Base-by-base conservation (phyloP, 2,113 vertebrate genomes). In the Picathartes gymnocephalus region DNA sequence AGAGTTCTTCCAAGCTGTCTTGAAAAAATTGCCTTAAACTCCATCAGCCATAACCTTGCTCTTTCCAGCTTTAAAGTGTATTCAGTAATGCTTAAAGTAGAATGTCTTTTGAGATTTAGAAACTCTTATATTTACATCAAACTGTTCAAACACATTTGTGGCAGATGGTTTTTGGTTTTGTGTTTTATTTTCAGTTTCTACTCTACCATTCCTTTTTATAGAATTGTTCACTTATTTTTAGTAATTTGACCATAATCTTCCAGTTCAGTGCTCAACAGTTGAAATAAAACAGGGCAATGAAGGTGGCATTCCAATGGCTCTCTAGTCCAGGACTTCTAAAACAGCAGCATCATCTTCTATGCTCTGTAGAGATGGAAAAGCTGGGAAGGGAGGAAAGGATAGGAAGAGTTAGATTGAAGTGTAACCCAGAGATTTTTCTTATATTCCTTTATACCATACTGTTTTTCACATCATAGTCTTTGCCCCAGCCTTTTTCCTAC, bases 31-130 rank as follows among this genome's bases (percentile, higher is more conserved):
- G 31, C 15, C 18, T 78, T 74, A 25, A 81, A 70, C 18, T 62
- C 23, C 15, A 13, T 84, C 48, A 93, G 42, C 51, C 40, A 19
- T 82, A 94, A 71, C 51, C 60, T 91, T 81, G 51, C 44, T 62
- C 61, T 81, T 50, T 48, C 48, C 39, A 74, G 33, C 70, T 82
- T 86, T 80, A 78, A 61, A 66, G 20, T 82, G 57, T 37, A 11
- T 93, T 92, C 79, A 53, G 10, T 80, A 93, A n/a, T 37, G 39
- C 74, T 93, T 82, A 77, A 92, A 93, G 77, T 81, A 81, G 60
- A 70, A 57, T 12, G 73, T 15, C 44, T 89, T 89, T 60, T 72
- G 65, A 37, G 70, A 76, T 79, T 93, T 79, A 69, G 78, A 56
- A 89, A 56, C 54, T 37, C 57, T 81, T 93, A 39, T 30, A 40